A percentile compares a stretch with the other conserved stretches of the same genome.
Conservation (phyloP, 1,140 invertebrate species). For the Dufourea novaeangliae region DNA sequence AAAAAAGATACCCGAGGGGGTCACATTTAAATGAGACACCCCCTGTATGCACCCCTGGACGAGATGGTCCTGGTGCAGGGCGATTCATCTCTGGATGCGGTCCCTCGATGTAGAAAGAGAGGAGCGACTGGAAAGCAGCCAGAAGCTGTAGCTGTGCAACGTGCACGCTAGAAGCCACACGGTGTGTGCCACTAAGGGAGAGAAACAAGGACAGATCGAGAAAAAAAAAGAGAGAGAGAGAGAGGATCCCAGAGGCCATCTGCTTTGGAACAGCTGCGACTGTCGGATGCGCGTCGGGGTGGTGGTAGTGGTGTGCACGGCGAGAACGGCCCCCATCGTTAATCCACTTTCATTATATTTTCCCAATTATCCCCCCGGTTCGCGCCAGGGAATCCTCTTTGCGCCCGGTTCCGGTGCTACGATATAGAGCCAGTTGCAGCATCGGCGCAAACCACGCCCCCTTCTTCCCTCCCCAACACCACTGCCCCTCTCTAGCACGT, state of each 20-base stretch:
- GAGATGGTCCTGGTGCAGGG: too few species aligned
- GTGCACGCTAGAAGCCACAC: constrained; percentile 1
- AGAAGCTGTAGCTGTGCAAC: neutral
- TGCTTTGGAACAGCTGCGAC: constrained; percentile 67
- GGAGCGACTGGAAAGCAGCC: too few species aligned
- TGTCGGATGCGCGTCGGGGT: constrained; percentile 56
- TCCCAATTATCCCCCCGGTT: constrained; percentile 58
- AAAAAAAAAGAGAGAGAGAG: constrained; percentile 36
- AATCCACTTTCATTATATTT: constrained; percentile 64
- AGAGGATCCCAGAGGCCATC: constrained; percentile 61
- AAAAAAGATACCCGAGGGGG: too few species aligned
- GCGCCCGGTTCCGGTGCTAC: constrained; percentile 26
- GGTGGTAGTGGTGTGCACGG: constrained; percentile 47
- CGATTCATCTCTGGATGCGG: too few species aligned
- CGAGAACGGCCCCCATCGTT: constrained; percentile 28
- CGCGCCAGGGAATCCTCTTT: constrained; percentile 37
- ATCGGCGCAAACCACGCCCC: too few species aligned
- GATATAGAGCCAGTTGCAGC: too few species aligned
- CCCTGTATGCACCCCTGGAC: too few species aligned
- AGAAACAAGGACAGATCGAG: constrained; percentile 14
- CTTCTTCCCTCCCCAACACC: neutral
- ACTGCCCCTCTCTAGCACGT: too few species aligned
- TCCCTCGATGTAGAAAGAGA: too few species aligned
- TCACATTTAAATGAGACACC: too few species aligned
- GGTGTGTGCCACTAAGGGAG: neutral